Percentiles rank a stretch among this genome's conserved stretches.
These are phyloP conservation scores for Boloria selene DNA, from an alignment of 2,888 invertebrate genomes.

Conservation along the genomic window DNA sequence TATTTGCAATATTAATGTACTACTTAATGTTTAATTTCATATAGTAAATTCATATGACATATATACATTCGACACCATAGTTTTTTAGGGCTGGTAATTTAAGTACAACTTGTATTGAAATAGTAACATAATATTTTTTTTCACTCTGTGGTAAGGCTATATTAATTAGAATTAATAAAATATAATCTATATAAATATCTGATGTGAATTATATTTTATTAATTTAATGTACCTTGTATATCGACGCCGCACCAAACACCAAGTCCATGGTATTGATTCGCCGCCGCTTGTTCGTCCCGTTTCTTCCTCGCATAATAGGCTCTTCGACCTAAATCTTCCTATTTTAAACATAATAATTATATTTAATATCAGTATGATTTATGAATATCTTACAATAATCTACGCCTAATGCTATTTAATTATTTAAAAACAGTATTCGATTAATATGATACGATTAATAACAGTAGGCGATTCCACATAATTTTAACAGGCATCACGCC, in stretches of 20 bases:
- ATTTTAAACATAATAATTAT: conserved; percentile 21
- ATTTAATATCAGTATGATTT: background rate
- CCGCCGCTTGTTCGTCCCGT: conserved; percentile 75
- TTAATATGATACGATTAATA: too few relatives aligned
- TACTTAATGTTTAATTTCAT: too few relatives aligned
- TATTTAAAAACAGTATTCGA: too few relatives aligned
- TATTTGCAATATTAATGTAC: too few relatives aligned
- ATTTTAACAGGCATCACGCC: background rate
- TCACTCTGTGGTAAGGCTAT: background rate
- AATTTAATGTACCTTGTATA: conserved; percentile 82
- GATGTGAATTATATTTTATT: background rate
- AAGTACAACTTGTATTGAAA: too few relatives aligned
- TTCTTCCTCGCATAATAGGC: conserved; percentile 84
- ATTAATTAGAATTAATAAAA: background rate
- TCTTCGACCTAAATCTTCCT: conserved; percentile 82
- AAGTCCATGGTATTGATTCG: conserved; percentile 84
- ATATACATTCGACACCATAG: too few relatives aligned
- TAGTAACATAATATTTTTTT: too few relatives aligned
- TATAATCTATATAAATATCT: too few relatives aligned
- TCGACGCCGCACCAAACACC: conserved; percentile 88
- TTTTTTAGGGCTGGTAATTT: too few relatives aligned
- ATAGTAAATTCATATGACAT: too few relatives aligned
- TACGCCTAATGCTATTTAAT: too few relatives aligned
- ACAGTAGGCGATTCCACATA: background rate
- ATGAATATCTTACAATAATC: background rate